These are phyloP conservation scores for Pipistrellus nathusii DNA, from an alignment of 2,797 vertebrate genomes.

Conservation along the genomic window DNA sequence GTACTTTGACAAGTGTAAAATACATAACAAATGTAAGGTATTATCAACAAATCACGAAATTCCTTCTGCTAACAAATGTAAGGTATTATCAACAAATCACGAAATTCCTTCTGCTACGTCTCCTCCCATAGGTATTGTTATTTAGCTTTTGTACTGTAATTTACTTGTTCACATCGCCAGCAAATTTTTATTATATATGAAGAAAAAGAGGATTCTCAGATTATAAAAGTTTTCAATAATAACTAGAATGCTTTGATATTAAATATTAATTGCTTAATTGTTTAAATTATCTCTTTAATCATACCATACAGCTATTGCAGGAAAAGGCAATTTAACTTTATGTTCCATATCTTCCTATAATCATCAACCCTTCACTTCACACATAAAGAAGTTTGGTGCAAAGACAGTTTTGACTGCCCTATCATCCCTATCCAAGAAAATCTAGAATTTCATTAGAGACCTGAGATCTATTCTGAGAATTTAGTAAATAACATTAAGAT, in stretches of 20 bases:
- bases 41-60: neutral
- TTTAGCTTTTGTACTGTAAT: neutral
- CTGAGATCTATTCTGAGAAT: neutral
- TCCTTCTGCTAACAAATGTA: neutral
- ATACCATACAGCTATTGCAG: neutral
- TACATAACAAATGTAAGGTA: neutral
- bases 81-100: neutral
- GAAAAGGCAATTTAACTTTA: neutral
- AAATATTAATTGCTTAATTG: neutral
- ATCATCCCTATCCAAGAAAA: neutral
- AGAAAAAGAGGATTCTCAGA: neutral
- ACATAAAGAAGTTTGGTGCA: neutral
- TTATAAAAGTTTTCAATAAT: neutral
- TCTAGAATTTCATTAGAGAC: neutral
- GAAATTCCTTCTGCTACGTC: neutral
- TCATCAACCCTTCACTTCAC: neutral
- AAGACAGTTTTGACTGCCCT: neutral
- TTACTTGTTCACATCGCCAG: neutral
- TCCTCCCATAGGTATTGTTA: neutral
- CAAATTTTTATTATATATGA: neutral
- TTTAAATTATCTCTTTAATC: constrained; percentile 8
- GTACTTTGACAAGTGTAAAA: neutral
- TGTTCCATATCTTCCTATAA: neutral
- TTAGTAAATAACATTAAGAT: neutral
- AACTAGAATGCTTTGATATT: neutral